Percentiles rank a stretch among this genome's conserved stretches.
Conservation (phyloP, 2,797 vertebrate genomes). For the Myotis myotis region DNA sequence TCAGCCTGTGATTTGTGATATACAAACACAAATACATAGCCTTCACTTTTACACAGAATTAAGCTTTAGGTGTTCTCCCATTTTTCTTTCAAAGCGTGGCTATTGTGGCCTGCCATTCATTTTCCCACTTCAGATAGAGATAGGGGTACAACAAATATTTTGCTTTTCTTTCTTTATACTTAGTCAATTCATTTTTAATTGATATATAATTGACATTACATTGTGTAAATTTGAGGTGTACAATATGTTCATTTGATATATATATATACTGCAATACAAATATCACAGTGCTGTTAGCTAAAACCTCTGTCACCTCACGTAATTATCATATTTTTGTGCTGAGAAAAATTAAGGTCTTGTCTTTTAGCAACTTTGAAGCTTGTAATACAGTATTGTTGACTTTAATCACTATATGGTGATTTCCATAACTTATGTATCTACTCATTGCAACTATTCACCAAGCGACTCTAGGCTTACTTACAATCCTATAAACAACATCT, state of each 20-base stretch:
- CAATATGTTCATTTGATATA: not conserved
- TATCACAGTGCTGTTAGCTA: not conserved
- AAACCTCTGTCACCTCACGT: not conserved
- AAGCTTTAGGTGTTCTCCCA: not conserved
- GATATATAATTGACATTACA: not conserved
- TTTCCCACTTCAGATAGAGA: constrained; percentile 4
- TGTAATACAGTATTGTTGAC: not conserved
- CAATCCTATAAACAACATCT: not conserved
- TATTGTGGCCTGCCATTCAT: not conserved
- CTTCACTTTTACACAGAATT: not conserved
- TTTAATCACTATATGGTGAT: not conserved
- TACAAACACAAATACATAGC: not conserved
- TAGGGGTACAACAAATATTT: not conserved
- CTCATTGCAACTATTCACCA: not conserved
- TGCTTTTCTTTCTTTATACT: not conserved
- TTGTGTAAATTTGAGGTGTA: not conserved
- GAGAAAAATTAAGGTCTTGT: not conserved
- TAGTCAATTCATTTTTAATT: not conserved
- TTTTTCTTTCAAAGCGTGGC: not conserved
- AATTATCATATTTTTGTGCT: not conserved
- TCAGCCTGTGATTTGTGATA: not conserved
- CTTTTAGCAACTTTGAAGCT: not conserved
- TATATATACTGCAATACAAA: not conserved
- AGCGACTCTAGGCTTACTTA: no score
- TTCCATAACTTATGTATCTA: not conserved